Conservation (phyloP, 2,888 invertebrate species). For the Trachelus tabidus region DNA sequence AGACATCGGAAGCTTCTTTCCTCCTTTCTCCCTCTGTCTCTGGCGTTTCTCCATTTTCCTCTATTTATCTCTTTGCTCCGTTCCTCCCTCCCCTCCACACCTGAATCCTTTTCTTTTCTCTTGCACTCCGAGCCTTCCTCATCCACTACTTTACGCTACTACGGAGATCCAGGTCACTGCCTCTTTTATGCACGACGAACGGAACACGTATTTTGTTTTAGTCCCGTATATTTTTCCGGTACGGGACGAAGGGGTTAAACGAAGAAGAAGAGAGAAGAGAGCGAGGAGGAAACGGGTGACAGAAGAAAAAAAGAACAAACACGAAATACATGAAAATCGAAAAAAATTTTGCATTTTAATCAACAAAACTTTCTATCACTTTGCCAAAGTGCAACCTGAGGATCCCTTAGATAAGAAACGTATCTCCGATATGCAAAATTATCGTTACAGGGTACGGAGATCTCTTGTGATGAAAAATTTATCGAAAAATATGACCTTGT, state of each 20-base stretch:
- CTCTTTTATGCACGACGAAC: conserved; percentile 26
- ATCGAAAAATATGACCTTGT: too few species aligned
- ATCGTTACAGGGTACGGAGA: too few species aligned
- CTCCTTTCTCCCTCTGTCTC: conserved; percentile 17
- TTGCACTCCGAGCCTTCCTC: background rate
- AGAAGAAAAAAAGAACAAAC: background rate
- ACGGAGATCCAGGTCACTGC: conserved; percentile 15
- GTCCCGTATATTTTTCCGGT: conserved; percentile 8
- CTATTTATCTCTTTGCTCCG: background rate
- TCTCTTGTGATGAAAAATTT: too few species aligned
- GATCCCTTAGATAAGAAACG: background rate
- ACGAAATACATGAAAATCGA: background rate
- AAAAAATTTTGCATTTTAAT: background rate
- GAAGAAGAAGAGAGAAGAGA: too few species aligned
- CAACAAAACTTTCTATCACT: background rate
- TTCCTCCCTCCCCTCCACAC: conserved; percentile 20
- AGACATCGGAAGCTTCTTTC: background rate
- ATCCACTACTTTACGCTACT: background rate
- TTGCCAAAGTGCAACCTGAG: background rate
- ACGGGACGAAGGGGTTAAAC: background rate
- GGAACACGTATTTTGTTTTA: conserved; percentile 42
- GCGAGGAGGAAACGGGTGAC: too few species aligned
- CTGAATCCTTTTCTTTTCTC: conserved; percentile 15
- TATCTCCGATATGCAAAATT: too few species aligned
- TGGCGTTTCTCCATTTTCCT: conserved; percentile 20